phyloP scores from a whole-genome alignment of 2,113 vertebrate species.

The Sylvia atricapilla region DNA sequence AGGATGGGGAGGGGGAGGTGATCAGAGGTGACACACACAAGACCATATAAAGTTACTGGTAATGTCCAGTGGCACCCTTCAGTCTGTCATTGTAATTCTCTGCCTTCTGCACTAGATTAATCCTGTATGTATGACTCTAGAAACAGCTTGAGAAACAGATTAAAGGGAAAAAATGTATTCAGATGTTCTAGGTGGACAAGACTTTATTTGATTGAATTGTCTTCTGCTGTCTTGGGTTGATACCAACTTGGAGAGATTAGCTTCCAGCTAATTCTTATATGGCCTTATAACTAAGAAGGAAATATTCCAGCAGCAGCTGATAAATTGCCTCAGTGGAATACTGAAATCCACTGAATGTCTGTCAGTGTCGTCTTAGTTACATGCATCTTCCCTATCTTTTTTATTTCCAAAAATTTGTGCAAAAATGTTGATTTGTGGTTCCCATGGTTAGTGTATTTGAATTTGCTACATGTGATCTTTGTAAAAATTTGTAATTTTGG shows the following conservation, averaged over 20 bases:
- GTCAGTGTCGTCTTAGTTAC: background rate
- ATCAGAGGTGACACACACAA: background rate
- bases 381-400: rapidly evolving
- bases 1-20: background rate
- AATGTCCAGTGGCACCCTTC: background rate
- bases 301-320: background rate
- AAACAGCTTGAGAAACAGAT: background rate
- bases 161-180: background rate
- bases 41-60: background rate
- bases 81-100: background rate
- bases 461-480: background rate
- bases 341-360: background rate
- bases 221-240: background rate
- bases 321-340: background rate
- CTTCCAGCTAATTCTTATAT: background rate
- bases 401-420: background rate
- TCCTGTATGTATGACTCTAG: background rate
- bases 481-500: background rate
- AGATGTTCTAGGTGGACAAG: background rate
- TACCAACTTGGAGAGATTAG: background rate
- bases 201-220: background rate
- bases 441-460: background rate
- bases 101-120: background rate
- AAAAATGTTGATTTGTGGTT: background rate
- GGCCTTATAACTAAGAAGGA: background rate